phyloP scores from a whole-genome alignment of 2,113 vertebrate species.

The Steatornis caripensis region DNA sequence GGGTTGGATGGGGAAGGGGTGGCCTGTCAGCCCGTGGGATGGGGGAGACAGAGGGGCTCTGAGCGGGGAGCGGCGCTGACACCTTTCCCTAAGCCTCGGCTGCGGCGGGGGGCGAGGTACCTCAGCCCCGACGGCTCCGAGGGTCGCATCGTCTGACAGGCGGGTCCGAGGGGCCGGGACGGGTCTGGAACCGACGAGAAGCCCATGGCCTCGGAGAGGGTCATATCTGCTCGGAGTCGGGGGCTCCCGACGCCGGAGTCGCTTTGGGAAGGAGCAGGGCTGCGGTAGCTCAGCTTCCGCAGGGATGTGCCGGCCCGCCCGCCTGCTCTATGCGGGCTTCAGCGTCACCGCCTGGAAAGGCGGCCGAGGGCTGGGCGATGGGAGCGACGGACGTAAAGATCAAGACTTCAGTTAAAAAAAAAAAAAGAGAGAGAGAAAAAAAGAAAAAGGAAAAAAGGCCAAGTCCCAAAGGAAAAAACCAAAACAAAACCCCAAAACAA shows the following conservation, averaged over 20 bases:
- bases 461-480: not conserved
- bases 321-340: not conserved
- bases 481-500: no score
- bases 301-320: not conserved
- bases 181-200: not conserved
- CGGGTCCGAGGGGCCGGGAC: rapidly evolving
- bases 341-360: not conserved
- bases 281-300: not conserved
- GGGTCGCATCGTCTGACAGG: not conserved
- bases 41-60: not conserved
- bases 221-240: not conserved
- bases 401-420: rapidly evolving
- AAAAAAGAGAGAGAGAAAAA: no score
- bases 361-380: not conserved
- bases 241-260: rapidly evolving
- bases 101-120: not conserved
- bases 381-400: not conserved
- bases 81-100: not conserved
- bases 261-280: not conserved
- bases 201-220: no score
- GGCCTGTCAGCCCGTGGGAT: not conserved
- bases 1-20: not conserved
- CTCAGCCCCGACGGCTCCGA: not conserved
- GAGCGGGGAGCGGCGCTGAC: not conserved
- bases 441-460: not conserved